Percentiles rank a stretch among this genome's conserved stretches.
Evolutionary conservation across 2,797 vertebrate genomes (phyloP).

Genomic region (Falco concolor): DNA sequence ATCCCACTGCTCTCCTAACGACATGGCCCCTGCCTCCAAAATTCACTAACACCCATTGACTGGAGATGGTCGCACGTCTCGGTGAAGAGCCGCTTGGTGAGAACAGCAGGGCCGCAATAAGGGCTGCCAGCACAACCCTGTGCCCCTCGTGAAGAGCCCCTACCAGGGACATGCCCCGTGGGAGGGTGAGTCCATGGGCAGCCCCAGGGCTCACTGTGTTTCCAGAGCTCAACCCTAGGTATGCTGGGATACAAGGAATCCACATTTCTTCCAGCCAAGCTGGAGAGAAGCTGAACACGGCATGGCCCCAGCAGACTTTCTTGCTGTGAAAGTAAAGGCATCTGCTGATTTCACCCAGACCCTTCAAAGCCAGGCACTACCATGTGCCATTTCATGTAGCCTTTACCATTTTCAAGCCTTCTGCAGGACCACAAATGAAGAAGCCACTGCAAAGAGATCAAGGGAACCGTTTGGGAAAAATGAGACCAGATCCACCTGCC

Average conservation of each 20-base stretch:
- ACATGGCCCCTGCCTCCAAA: neutral
- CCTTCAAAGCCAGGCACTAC: neutral
- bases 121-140: rapidly evolving
- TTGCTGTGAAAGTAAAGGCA: neutral
- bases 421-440: neutral
- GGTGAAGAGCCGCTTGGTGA: rapidly evolving
- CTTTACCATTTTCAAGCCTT: neutral
- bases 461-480: neutral
- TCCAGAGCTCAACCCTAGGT: neutral
- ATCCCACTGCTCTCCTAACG: neutral
- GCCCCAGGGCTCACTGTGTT: neutral
- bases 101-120: neutral
- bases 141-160: neutral
- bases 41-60: rapidly evolving
- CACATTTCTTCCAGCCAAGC: neutral
- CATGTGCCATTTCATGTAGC: rapidly evolving
- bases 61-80: neutral
- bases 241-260: neutral
- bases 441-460: neutral
- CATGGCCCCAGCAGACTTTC: neutral
- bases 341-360: neutral
- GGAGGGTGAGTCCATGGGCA: neutral
- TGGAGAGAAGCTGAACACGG: neutral
- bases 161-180: rapidly evolving
- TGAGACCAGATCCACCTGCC: neutral